phyloP scores from a whole-genome alignment of 2,113 vertebrate genomes.

The Benitochromis conjunctus region DNA sequence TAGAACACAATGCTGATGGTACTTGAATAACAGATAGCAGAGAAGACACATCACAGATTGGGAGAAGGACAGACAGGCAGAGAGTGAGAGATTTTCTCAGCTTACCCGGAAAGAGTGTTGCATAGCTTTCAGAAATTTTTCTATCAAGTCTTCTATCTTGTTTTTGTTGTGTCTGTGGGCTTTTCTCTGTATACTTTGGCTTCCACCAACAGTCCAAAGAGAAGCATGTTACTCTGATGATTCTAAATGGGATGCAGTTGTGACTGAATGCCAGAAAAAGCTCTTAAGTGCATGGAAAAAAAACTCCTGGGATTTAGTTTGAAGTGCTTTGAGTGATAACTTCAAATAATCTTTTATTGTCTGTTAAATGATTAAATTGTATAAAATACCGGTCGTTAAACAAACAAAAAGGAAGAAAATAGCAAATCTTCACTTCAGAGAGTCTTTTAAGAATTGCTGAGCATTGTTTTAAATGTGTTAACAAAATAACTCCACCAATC shows the following conservation, averaged over 20 bases:
- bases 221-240: too few relatives aligned
- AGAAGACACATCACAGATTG: background rate
- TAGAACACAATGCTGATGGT: background rate
- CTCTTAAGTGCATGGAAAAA: background rate
- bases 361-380: background rate
- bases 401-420: background rate
- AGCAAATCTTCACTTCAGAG: background rate
- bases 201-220: background rate
- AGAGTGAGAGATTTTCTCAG: background rate
- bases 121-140: too few relatives aligned
- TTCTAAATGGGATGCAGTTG: too few relatives aligned
- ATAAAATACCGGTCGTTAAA: background rate
- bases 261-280: background rate
- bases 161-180: background rate
- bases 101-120: background rate
- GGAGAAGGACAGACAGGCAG: background rate
- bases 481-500: background rate
- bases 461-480: background rate
- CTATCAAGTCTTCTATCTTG: background rate
- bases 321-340: background rate
- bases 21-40: background rate
- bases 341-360: background rate
- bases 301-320: background rate
- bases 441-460: background rate
- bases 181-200: background rate